These are phyloP conservation scores for Ecliptopera silaceata DNA, from an alignment of 2,888 invertebrate genomes.

Conservation along the genomic window DNA sequence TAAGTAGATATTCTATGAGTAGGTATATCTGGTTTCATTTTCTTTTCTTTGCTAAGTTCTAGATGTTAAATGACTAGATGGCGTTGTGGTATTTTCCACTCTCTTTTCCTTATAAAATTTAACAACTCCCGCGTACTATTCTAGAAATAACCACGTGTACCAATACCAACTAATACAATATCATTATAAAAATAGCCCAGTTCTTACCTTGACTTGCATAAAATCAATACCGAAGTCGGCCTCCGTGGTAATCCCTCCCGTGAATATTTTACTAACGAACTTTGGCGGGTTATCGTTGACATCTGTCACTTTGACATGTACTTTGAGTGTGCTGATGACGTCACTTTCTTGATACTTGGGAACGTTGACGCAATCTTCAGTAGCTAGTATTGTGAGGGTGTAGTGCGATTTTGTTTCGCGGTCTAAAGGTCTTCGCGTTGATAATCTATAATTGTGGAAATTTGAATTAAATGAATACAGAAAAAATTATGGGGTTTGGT, in stretches of 20 bases:
- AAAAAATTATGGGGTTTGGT: neutral
- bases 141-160: neutral
- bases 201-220: conserved; percentile 87
- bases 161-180: neutral
- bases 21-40: too few species aligned
- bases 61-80: too few species aligned
- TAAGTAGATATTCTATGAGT: too few species aligned
- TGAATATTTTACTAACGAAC: conserved; percentile 92
- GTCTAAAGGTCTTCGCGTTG: conserved; percentile 85
- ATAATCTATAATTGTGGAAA: conserved; percentile 52
- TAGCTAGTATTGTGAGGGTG: conserved; percentile 89
- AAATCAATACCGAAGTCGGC: conserved; percentile 95
- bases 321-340: conserved; percentile 88
- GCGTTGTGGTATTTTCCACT: too few species aligned
- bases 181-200: conserved; percentile 4
- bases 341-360: conserved; percentile 84
- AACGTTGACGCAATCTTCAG: conserved; percentile 87
- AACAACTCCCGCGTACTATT: neutral
- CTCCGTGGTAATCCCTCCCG: conserved; percentile 96
- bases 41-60: too few species aligned
- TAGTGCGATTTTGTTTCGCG: conserved; percentile 88
- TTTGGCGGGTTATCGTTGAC: conserved; percentile 96
- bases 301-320: conserved; percentile 89
- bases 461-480: neutral
- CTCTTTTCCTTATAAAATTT: too few species aligned